Conservation (phyloP, 2,113 vertebrate species). For the Galbula dea region DNA sequence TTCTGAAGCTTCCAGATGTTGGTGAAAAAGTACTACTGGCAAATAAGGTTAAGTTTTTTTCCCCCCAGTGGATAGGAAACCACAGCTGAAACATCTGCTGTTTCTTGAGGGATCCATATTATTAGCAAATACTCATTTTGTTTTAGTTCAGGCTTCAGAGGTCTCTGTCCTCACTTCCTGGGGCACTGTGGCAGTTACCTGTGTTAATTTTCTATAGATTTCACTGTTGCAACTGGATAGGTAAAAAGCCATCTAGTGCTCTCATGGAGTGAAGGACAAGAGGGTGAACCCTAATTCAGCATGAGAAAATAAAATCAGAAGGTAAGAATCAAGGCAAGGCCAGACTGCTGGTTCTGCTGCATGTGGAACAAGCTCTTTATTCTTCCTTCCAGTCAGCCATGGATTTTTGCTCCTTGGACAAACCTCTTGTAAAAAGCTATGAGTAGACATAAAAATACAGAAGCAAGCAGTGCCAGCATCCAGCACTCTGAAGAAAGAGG, state of each 20-base stretch:
- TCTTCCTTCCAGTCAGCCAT: background rate
- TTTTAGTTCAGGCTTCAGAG: background rate
- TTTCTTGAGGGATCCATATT: background rate
- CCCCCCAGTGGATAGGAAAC: background rate
- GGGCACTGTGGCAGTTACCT: background rate
- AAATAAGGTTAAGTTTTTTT: background rate
- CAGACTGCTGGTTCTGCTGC: background rate
- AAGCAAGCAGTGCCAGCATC: background rate
- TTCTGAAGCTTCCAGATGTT: background rate
- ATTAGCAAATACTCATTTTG: background rate
- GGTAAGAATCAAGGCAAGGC: background rate
- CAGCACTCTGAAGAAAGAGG: background rate
- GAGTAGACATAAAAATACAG: background rate
- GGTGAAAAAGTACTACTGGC: background rate
- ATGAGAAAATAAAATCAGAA: background rate
- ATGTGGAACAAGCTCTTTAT: background rate
- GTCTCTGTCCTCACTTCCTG: background rate
- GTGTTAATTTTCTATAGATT: background rate
- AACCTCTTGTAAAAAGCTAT: background rate
- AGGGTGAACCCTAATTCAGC: background rate
- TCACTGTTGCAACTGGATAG: background rate
- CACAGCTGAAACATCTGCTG: background rate
- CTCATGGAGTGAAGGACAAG: background rate
- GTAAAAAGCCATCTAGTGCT: background rate
- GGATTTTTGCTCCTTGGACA: background rate